These are phyloP conservation scores for Pampusana beccarii DNA, from an alignment of 2,113 vertebrate species.

Conservation along the genomic window DNA sequence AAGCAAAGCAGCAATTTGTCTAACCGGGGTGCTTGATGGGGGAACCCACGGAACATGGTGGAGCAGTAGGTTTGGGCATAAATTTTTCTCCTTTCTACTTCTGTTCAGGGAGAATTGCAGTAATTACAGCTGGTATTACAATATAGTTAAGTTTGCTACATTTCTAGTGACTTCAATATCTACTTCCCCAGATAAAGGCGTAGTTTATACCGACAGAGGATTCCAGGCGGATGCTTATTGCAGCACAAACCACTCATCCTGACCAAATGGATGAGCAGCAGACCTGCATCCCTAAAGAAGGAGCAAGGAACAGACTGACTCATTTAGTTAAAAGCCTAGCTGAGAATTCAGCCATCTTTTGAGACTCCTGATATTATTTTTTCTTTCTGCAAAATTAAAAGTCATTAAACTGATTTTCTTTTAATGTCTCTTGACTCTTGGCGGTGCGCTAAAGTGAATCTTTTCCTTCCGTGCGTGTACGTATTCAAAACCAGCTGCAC, in stretches of 20 bases:
- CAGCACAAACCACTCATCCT: neutral
- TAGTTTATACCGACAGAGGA: neutral
- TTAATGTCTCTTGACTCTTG: neutral
- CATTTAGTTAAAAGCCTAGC: neutral
- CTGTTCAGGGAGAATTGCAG: neutral
- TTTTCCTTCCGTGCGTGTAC: neutral
- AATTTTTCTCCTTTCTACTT: neutral
- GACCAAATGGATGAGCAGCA: neutral
- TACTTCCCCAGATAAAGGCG: neutral
- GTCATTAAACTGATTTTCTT: constrained; percentile 7
- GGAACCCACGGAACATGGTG: neutral
- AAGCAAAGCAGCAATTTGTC: neutral
- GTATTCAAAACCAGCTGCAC: neutral
- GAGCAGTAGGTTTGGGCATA: neutral
- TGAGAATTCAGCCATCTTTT: neutral
- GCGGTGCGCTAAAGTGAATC: neutral
- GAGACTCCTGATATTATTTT: neutral
- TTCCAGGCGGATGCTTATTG: neutral
- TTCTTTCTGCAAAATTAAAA: neutral
- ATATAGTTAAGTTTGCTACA: neutral
- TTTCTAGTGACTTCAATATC: neutral
- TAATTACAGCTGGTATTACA: neutral
- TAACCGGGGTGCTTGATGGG: rapidly evolving
- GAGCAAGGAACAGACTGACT: neutral
- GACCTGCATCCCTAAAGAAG: neutral